Percentiles rank a stretch among this genome's conserved stretches.
These are phyloP conservation scores for Theristicus caerulescens DNA, from an alignment of 2,113 vertebrate genomes.

Conservation along the genomic window DNA sequence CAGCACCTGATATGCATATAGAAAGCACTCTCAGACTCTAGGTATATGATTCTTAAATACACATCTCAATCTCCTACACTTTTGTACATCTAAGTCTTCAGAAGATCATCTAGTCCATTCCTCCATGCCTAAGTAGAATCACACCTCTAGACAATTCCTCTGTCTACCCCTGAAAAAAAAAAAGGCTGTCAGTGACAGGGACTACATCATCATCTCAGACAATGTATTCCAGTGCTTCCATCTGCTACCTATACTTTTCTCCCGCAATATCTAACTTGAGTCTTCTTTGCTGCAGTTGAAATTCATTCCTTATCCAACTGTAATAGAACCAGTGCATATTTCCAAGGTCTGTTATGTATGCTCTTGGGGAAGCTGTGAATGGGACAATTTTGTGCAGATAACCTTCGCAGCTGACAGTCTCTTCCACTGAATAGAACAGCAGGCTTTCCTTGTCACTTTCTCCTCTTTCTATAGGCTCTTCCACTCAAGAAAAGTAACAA, in stretches of 20 bases:
- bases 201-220: not conserved
- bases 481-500: not conserved
- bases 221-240: not conserved
- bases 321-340: not conserved
- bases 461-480: not conserved
- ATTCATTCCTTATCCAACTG: not conserved
- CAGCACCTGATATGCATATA: not conserved
- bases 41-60: not conserved
- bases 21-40: not conserved
- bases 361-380: not conserved
- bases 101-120: not conserved
- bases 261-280: not conserved
- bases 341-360: not conserved
- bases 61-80: not conserved
- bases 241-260: not conserved
- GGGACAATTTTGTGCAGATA: not conserved
- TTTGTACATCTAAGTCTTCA: not conserved
- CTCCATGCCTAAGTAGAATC: not conserved
- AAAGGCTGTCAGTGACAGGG: not conserved
- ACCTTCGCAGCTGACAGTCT: not conserved
- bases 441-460: not conserved
- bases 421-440: not conserved
- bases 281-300: not conserved
- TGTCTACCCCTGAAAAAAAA: not conserved
- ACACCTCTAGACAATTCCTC: not conserved